phyloP scores from a whole-genome alignment of 2,797 vertebrate species.

The Mormyrus hasselquistii region DNA sequence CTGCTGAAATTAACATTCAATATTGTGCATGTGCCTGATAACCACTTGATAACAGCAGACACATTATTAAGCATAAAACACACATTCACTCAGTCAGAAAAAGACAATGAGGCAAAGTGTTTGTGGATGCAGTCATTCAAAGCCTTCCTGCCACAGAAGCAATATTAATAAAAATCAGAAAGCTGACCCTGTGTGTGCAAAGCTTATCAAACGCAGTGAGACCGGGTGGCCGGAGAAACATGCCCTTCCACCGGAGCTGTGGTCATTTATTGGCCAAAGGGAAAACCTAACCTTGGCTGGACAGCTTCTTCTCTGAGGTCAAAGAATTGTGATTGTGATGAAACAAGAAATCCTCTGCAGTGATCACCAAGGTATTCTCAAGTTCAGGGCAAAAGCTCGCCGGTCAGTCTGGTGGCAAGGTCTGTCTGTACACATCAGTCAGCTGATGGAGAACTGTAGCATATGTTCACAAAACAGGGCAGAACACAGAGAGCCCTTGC shows the following conservation, averaged over 20 bases:
- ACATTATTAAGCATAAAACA: neutral
- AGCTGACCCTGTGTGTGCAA: neutral
- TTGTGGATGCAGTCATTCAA: neutral
- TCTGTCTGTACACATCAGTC: neutral
- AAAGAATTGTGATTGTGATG: neutral
- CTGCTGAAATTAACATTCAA: neutral
- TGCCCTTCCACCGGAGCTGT: neutral
- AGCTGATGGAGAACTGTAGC: neutral
- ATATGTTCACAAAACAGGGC: neutral
- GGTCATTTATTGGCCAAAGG: neutral
- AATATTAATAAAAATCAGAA: neutral
- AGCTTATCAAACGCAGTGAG: neutral
- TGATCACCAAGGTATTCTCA: neutral
- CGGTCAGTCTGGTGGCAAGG: neutral
- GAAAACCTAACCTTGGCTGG: neutral
- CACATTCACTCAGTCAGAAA: neutral
- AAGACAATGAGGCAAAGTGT: neutral
- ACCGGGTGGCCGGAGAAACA: neutral
- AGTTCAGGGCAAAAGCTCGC: neutral
- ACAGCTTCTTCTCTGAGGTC: neutral
- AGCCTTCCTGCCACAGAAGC: neutral
- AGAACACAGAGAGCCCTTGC: neutral
- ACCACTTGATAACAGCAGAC: neutral
- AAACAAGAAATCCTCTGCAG: neutral
- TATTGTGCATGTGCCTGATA: neutral